These are phyloP conservation scores for Hafferia zeledoni DNA, from an alignment of 2,797 vertebrate genomes.

Conservation along the genomic window DNA sequence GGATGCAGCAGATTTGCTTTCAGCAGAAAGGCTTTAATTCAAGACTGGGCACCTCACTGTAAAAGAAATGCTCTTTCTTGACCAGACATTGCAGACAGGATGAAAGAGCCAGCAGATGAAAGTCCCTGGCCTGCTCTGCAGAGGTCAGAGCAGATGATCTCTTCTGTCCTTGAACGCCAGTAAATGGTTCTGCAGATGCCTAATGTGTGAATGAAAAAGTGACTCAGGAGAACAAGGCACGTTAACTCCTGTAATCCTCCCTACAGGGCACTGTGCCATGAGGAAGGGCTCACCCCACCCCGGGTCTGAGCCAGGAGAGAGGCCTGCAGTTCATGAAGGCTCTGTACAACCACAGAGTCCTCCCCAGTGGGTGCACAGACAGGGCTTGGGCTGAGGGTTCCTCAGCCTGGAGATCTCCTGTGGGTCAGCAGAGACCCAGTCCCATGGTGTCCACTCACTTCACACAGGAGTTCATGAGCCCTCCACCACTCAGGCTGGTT, in stretches of 20 bases:
- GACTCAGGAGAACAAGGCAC: neutral
- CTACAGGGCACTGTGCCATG: neutral
- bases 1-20: neutral
- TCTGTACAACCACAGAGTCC: neutral
- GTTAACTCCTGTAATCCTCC: neutral
- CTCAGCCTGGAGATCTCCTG: neutral
- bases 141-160: neutral
- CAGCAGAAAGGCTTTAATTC: neutral
- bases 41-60: neutral
- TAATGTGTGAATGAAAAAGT: neutral
- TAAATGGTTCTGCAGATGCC: neutral
- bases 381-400: neutral
- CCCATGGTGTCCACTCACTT: neutral
- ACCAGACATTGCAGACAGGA: neutral
- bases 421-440: neutral
- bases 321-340: neutral
- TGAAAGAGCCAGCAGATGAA: neutral
- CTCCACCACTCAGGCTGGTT: neutral
- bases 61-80: neutral
- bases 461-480: neutral
- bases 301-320: neutral
- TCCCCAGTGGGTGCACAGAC: neutral
- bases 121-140: neutral
- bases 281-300: neutral
- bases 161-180: neutral